Percentiles rank a stretch among this genome's conserved stretches.
These are phyloP conservation scores for Dicyrtomina minuta DNA, from an alignment of 2,888 invertebrate genomes.

Conservation along the genomic window DNA sequence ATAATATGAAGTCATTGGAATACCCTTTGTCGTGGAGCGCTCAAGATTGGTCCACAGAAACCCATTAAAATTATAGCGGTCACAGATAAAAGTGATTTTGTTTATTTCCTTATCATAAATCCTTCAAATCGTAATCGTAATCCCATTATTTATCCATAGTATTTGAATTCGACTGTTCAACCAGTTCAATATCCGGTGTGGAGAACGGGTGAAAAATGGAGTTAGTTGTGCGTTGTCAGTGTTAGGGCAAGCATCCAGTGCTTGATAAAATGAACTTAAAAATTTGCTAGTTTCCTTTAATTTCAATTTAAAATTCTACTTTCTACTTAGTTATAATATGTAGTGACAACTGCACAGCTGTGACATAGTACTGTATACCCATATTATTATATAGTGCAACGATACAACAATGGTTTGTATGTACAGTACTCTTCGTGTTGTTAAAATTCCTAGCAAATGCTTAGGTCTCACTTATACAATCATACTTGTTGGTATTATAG, in stretches of 20 bases:
- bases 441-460: slow-evolving; percentile 46
- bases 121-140: neutral
- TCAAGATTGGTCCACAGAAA: slow-evolving; percentile 5
- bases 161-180: neutral
- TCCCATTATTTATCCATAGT: neutral
- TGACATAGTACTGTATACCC: too few species aligned
- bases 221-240: too few species aligned
- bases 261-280: too few species aligned
- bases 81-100: neutral
- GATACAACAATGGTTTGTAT: slow-evolving; percentile 17
- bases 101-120: neutral
- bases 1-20: too few species aligned
- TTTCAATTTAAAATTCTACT: too few species aligned
- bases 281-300: too few species aligned
- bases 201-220: too few species aligned
- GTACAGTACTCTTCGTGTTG: slow-evolving; percentile 46
- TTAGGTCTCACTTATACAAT: slow-evolving; percentile 38
- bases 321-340: too few species aligned
- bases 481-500: slow-evolving; percentile 35
- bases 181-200: too few species aligned
- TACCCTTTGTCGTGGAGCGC: neutral
- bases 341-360: too few species aligned
- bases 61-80: slow-evolving; percentile 13
- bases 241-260: too few species aligned
- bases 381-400: too few species aligned